Conservation (phyloP, 2,113 vertebrate species). For the Falco punctatus region DNA sequence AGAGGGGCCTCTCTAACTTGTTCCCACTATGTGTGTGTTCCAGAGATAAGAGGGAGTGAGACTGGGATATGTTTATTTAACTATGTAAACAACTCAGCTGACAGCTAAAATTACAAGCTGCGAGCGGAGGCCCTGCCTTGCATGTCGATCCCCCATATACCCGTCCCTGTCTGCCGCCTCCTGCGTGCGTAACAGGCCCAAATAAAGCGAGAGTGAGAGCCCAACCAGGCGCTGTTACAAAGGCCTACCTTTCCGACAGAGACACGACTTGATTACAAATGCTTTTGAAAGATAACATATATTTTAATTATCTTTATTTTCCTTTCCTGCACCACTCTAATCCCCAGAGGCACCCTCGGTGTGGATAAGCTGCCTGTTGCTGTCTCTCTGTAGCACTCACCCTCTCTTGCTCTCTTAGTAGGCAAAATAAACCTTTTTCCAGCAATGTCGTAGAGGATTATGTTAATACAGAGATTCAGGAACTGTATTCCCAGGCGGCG, state of each 20-base stretch:
- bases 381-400: not conserved
- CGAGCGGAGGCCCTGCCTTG: not conserved
- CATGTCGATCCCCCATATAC: not conserved
- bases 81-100: not conserved
- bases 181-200: not conserved
- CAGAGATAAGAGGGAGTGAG: not conserved
- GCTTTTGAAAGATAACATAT: not conserved
- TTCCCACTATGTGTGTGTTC: not conserved
- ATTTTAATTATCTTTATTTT: not conserved
- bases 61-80: not conserved
- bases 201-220: not conserved
- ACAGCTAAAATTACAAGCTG: slow-evolving; percentile 5
- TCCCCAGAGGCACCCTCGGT: not conserved
- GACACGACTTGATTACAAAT: not conserved
- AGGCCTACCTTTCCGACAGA: not conserved
- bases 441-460: not conserved
- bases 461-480: not conserved
- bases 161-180: not conserved
- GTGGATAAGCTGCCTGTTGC: not conserved
- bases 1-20: not conserved
- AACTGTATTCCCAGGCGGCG: not conserved
- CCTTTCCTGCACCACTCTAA: not conserved
- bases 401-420: not conserved
- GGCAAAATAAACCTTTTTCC: slow-evolving; percentile 3
- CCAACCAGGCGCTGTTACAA: not conserved